Conservation (phyloP, 1,140 invertebrate species). For the Riptortus pedestris region DNA sequence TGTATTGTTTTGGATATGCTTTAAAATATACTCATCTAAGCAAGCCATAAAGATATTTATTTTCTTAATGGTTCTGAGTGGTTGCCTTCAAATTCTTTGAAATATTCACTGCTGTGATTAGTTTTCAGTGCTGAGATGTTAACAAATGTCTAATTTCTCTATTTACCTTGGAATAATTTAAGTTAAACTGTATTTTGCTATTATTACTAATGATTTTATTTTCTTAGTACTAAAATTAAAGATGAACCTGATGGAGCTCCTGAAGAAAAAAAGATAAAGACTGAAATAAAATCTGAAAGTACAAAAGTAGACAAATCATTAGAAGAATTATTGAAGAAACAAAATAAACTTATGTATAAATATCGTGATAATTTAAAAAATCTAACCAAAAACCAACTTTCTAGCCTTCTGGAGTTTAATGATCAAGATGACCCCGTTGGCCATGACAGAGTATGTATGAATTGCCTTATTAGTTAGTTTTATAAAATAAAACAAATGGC, state of each 20-base stretch:
- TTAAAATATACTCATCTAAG: no score
- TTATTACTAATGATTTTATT: no score
- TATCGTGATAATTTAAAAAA: slow-evolving; percentile 48
- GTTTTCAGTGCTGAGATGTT: no score
- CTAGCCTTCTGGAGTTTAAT: slow-evolving; percentile 59
- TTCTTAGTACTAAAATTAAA: slow-evolving; percentile 39
- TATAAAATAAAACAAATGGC: slow-evolving; percentile 8
- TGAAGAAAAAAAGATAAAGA: slow-evolving; percentile 55
- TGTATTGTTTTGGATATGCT: no score
- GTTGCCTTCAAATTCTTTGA: no score
- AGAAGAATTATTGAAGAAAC: slow-evolving; percentile 52
- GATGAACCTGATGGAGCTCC: slow-evolving; percentile 39
- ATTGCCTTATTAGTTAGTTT: not conserved
- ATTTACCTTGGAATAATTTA: no score
- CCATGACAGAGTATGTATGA: slow-evolving; percentile 19
- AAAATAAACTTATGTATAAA: slow-evolving; percentile 70
- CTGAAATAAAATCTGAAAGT: slow-evolving; percentile 53
- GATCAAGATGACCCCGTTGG: slow-evolving; percentile 52
- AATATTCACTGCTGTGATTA: no score
- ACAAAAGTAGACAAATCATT: slow-evolving; percentile 42
- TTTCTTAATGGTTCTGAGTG: no score
- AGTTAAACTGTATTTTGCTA: no score
- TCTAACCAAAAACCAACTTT: slow-evolving; percentile 46
- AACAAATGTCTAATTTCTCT: no score
- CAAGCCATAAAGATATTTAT: no score